A percentile compares a stretch with the other conserved stretches of the same genome.
phyloP scores from a whole-genome alignment of 2,888 invertebrate species.

The Macroteleia sp. region DNA sequence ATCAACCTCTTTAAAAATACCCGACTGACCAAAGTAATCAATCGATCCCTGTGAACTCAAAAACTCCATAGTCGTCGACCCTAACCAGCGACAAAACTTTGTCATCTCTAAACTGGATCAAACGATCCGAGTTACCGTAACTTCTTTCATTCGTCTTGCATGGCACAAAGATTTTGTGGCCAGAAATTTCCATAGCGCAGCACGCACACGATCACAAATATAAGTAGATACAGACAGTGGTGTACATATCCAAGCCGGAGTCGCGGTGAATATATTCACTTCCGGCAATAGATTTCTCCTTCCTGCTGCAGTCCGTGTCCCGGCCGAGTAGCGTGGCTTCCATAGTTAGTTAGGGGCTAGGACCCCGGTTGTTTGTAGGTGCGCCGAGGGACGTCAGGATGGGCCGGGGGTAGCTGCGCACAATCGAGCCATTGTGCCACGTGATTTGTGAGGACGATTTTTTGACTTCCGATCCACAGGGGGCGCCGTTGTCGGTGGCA shows the following conservation, averaged over 20 bases:
- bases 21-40: too few relatives aligned
- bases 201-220: conserved; percentile 68
- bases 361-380: conserved; percentile 69
- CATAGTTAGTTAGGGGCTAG: conserved; percentile 77
- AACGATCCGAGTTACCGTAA: conserved; percentile 19
- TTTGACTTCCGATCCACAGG: conserved; percentile 79
- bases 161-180: conserved; percentile 49
- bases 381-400: conserved; percentile 53
- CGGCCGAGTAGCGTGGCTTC: conserved; percentile 64
- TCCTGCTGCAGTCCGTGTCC: conserved; percentile 65
- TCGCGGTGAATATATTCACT: conserved; percentile 81
- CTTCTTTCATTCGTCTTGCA: conserved; percentile 63
- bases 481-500: conserved; percentile 53
- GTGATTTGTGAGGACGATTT: conserved; percentile 84
- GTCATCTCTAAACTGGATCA: conserved; percentile 13
- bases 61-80: too few relatives aligned
- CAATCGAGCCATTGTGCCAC: conserved; percentile 82
- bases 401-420: conserved; percentile 71
- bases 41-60: too few relatives aligned
- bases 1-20: too few relatives aligned
- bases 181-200: conserved; percentile 78
- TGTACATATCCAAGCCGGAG: conserved; percentile 68
- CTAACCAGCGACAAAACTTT: neutral
- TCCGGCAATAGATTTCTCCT: conserved; percentile 83
- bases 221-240: conserved; percentile 66